Evolutionary conservation across 2,888 invertebrate genomes (phyloP), one percentile per base, ranked within the genome.

Genomic region (Meliscaeva auricollis): DNA sequence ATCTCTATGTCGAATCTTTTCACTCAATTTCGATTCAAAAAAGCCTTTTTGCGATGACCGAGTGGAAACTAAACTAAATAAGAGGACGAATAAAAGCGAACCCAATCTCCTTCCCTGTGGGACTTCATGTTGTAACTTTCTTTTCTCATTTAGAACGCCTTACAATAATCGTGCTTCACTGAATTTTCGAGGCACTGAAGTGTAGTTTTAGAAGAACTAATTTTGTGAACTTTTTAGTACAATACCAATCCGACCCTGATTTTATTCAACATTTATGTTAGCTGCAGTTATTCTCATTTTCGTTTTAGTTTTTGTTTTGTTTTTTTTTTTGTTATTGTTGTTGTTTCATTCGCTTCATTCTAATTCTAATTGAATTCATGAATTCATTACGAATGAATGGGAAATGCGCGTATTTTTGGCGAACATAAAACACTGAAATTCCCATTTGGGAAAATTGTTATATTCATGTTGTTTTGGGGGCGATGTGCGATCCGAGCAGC

Each of bases 361-460:
- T 83, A 83, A 83, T 78, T 78, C 83, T 83, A 83, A 79, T 83
- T 83, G 83, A 78, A 79, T 83, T 79, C 83, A 83, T 83, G 83
- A 78, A 83, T 83, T 83, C 73, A 69, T 78, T 83, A 83, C 78
- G 69, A 69, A 48, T 73, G 62, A 78, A 78, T 48, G 56, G 60
- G 44, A 50, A 83, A 82, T 73, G 60, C 68, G 77, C 38, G 82
- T 48, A 77, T 79, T 83, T 38, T 83, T 17, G 30, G 48, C 52
- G 38, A 68, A 62, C 69, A 73, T 72, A 68, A 76, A 64, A 68
- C 73, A 74, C 17, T 68, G 38, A 70, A 77, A 77, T 73, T 77
- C 41, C 60, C 75, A 70, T 76, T 46, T 62, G 69, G 60, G 74
- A 44, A 52, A 62, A 60, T 66, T 72, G 79, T 68, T 73, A 79